phyloP scores from a whole-genome alignment of 1,140 invertebrate genomes.

The Drosophila simulans region DNA sequence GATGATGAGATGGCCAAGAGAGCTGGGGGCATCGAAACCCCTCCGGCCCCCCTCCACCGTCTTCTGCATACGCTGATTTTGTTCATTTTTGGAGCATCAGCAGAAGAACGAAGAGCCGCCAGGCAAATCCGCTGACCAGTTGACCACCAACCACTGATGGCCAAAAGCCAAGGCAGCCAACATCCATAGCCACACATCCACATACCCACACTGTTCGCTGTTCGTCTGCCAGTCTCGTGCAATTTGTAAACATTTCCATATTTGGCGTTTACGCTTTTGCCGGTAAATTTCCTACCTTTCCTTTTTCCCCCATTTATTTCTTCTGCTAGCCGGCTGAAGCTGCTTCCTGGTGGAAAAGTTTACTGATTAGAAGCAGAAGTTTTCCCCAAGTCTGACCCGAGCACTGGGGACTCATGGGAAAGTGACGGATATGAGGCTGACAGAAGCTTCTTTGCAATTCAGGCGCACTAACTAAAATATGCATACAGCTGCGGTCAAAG shows the following conservation, averaged over 20 bases:
- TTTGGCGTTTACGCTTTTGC: constrained; percentile 64
- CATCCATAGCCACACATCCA: constrained; percentile 5
- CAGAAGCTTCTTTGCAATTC: constrained; percentile 30
- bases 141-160: constrained; percentile 46
- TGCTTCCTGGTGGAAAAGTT: constrained; percentile 45
- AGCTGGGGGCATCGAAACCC: constrained; percentile 16
- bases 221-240: constrained; percentile 62
- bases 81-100: constrained; percentile 72
- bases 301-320: constrained; percentile 36
- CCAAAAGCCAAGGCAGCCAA: constrained; percentile 37
- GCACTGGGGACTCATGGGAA: constrained; percentile 28
- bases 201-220: constrained; percentile 11
- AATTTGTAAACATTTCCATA: constrained; percentile 84
- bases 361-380: constrained; percentile 51
- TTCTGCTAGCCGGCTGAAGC: constrained; percentile 4
- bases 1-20: constrained; percentile 54
- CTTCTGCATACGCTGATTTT: constrained; percentile 68
- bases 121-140: constrained; percentile 74
- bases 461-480: constrained; percentile 3
- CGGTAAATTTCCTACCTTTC: constrained; percentile 52
- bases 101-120: constrained; percentile 25
- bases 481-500: constrained; percentile 19
- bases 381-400: constrained; percentile 35
- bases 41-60: neutral
- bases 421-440: constrained; percentile 46